Base-by-base conservation (phyloP, 2,113 vertebrate genomes). In the Benitochromis conjunctus region DNA sequence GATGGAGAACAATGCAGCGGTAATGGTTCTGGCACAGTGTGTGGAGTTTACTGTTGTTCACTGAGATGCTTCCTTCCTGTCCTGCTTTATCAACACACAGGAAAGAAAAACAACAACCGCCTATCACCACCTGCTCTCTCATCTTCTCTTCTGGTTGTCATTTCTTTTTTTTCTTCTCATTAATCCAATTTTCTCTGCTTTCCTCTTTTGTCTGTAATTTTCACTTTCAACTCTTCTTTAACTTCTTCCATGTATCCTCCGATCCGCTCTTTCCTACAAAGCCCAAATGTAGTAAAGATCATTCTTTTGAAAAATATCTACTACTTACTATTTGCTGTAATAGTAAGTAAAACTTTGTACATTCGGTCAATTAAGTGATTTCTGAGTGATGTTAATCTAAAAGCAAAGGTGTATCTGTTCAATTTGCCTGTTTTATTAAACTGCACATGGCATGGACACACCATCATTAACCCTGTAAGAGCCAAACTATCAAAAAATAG, bases 1-100 rank as follows among this genome's bases (percentile, higher is more conserved):
- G 85, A 84, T n/a, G 80, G 79, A 77, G 87, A 93, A 94, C 94
- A 95, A 95, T 93, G 87, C 64, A 51, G 89, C 80, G 6, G 92
- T 91, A 92, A 95, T 91, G 66, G 64, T 83, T 76, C 90, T 83
- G 91, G 78, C 88, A 86, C 77, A 54, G 85, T 19, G 43, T 84
- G 71, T 79, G 79, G 83, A 83, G 36, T 94, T 94, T 92, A 90
- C 86, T 84, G 83, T 80, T 86, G 57, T 60, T 88, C 89, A 54
- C 80, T 81, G 51, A 88, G 90, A 79, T 3, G 43, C 89, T 93
- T 94, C 92, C 92, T 94, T 94, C 94, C 94, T 94, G 91, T 81
- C 87, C 82, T 54, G 24, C 85, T 91, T 91, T 93, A 94, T 93
- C 91, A 91, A 92, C 89, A 92, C 87, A 91, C 88, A 91, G 85